These are phyloP conservation scores for Triplophysa tibetana DNA, from an alignment of 2,113 vertebrate species.

Conservation along the genomic window DNA sequence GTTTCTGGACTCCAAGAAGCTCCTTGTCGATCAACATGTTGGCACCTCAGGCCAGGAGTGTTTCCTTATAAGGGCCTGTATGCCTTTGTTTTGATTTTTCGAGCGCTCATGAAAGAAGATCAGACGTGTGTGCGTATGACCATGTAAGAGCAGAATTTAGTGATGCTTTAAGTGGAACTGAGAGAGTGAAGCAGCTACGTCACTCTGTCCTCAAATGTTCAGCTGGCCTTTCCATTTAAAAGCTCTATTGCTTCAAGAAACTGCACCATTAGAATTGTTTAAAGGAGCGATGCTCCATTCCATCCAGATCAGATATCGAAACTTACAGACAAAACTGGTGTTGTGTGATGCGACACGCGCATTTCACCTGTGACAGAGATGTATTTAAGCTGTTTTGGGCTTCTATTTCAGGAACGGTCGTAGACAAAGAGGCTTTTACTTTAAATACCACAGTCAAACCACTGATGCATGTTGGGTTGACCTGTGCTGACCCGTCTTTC, in stretches of 20 bases:
- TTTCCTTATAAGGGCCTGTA: slow-evolving; percentile 70
- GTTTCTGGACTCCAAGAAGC: slow-evolving; percentile 14
- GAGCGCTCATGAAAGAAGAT: slow-evolving; percentile 56
- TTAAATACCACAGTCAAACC: not conserved
- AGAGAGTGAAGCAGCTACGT: not conserved
- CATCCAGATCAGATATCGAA: not conserved
- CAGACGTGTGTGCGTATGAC: slow-evolving; percentile 61
- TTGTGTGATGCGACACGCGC: not conserved
- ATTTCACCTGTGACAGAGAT: not conserved
- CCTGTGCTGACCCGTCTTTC: not conserved
- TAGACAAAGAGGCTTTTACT: slow-evolving; percentile 1
- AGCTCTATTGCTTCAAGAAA: not conserved
- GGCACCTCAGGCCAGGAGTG: slow-evolving; percentile 60
- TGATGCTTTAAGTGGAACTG: not conserved
- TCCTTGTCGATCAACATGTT: slow-evolving; percentile 39
- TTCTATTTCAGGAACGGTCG: not conserved
- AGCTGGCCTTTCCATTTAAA: not conserved
- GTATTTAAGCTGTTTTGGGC: not conserved
- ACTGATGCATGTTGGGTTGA: not conserved
- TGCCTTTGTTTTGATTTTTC: slow-evolving; percentile 54
- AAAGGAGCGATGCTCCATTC: no score
- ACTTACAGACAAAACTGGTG: no score
- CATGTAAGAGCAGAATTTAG: slow-evolving; percentile 67
- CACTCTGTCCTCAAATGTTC: not conserved
- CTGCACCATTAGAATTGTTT: not conserved